phyloP scores from a whole-genome alignment of 1,140 invertebrate genomes.

The Megalonaias nervosa region DNA sequence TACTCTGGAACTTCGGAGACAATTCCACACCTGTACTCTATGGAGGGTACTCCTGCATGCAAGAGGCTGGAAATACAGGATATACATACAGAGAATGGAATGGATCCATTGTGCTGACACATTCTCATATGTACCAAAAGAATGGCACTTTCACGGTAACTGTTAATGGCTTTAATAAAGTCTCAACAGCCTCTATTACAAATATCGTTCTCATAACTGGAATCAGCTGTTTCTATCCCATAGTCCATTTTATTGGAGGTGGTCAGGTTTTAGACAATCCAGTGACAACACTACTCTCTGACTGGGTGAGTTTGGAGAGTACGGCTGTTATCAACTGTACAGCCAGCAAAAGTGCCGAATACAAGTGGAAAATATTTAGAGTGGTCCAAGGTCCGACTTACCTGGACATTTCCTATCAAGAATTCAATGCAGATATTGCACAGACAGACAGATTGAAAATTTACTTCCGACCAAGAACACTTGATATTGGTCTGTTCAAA shows the following conservation, averaged over 20 bases:
- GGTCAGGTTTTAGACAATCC: slow-evolving; percentile 40
- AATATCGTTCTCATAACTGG: slow-evolving; percentile 37
- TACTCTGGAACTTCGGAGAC: slow-evolving; percentile 44
- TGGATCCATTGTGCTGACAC: slow-evolving; percentile 1
- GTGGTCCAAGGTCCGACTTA: slow-evolving; percentile 31
- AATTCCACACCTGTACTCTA: slow-evolving; percentile 25
- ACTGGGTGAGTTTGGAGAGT: slow-evolving; percentile 40
- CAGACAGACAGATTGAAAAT: slow-evolving; percentile 37
- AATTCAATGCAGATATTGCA: slow-evolving; percentile 13
- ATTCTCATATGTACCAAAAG: slow-evolving; percentile 28
- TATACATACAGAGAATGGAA: not conserved
- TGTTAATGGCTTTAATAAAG: slow-evolving; percentile 33
- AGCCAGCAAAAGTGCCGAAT: slow-evolving; percentile 33
- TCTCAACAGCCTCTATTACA: slow-evolving; percentile 26
- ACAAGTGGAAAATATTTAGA: slow-evolving; percentile 34
- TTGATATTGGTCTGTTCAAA: slow-evolving; percentile 39
- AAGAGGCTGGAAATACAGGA: not conserved
- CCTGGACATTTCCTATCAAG: slow-evolving; percentile 28
- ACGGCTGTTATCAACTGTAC: slow-evolving; percentile 42
- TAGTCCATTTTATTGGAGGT: slow-evolving; percentile 36
- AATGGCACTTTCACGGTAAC: slow-evolving; percentile 37
- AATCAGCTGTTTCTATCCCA: slow-evolving; percentile 43
- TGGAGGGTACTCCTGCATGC: slow-evolving; percentile 13
- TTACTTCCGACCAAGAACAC: slow-evolving; percentile 29
- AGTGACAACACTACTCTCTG: slow-evolving; percentile 29